Evolutionary conservation across 2,888 invertebrate genomes (phyloP).

Genomic region (Melieria picta): DNA sequence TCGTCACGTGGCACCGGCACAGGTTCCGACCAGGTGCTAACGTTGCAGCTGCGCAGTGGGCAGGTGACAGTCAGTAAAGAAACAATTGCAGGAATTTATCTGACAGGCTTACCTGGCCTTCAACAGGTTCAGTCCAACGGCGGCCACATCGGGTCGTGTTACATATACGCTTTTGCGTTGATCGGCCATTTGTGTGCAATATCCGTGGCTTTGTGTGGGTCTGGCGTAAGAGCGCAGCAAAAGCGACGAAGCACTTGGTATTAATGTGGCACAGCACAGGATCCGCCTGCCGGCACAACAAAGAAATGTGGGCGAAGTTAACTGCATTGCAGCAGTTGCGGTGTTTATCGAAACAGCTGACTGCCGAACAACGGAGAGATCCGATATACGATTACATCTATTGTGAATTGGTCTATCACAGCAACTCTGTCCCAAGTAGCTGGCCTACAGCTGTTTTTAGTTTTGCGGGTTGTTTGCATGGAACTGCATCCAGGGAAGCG

Average conservation of each 20-base stretch:
- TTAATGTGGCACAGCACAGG: no score
- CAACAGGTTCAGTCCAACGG: constrained; percentile 70
- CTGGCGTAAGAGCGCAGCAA: neutral
- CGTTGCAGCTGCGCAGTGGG: constrained; percentile 65
- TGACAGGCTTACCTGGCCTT: constrained; percentile 68
- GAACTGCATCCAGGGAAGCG: no score
- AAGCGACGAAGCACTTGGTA: neutral
- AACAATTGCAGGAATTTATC: neutral
- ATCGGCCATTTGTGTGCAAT: constrained; percentile 34
- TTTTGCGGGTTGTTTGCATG: no score
- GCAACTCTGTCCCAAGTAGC: no score
- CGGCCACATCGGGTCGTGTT: constrained; percentile 71
- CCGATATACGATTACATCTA: no score
- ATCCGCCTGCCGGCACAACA: no score
- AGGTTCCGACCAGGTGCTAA: constrained; percentile 72
- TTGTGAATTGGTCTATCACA: no score
- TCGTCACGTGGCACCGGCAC: constrained; percentile 76
- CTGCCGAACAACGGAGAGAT: no score
- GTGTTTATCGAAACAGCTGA: neutral
- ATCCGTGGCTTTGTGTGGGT: neutral
- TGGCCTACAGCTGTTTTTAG: no score
- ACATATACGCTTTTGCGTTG: constrained; percentile 68
- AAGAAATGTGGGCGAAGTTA: neutral
- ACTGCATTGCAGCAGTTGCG: neutral
- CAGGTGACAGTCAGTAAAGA: neutral